Evolutionary conservation across 2,797 vertebrate species (phyloP).

Genomic region (Periophthalmus magnuspinnatus): DNA sequence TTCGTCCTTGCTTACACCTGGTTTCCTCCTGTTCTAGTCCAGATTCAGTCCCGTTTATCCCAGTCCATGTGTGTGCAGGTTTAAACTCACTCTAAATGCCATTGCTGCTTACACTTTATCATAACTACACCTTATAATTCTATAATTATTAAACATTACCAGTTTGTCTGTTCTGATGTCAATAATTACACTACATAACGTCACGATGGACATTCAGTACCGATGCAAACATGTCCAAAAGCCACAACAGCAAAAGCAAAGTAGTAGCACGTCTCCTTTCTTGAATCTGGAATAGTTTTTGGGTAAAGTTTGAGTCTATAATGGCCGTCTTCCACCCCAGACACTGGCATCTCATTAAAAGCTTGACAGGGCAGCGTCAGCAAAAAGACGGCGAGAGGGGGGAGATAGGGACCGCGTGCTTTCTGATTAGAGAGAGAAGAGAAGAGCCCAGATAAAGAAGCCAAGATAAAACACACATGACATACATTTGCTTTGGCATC

Average conservation of each 20-base stretch:
- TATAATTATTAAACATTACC: too few species aligned
- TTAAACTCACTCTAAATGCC: too few species aligned
- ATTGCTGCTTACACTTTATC: too few species aligned
- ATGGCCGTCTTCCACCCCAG: constrained; percentile 63
- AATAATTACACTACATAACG: neutral
- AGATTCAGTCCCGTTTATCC: neutral
- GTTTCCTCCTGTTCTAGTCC: neutral
- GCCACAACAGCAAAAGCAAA: neutral
- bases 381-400: constrained; percentile 48
- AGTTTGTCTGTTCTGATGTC: too few species aligned
- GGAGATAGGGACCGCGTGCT: constrained; percentile 49
- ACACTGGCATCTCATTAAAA: constrained; percentile 73
- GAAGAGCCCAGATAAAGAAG: constrained; percentile 45
- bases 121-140: too few species aligned
- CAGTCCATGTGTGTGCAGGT: too few species aligned
- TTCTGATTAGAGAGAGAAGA: constrained; percentile 30
- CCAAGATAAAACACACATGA: constrained; percentile 56
- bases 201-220: neutral
- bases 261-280: neutral
- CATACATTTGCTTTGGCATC: constrained; percentile 54
- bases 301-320: constrained; percentile 22
- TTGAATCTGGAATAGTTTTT: constrained; percentile 1
- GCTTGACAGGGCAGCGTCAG: constrained; percentile 67
- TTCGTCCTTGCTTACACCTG: too few species aligned
- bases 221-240: neutral